These are phyloP conservation scores for Amblyornis subalaris DNA, from an alignment of 2,113 vertebrate genomes.

Conservation along the genomic window DNA sequence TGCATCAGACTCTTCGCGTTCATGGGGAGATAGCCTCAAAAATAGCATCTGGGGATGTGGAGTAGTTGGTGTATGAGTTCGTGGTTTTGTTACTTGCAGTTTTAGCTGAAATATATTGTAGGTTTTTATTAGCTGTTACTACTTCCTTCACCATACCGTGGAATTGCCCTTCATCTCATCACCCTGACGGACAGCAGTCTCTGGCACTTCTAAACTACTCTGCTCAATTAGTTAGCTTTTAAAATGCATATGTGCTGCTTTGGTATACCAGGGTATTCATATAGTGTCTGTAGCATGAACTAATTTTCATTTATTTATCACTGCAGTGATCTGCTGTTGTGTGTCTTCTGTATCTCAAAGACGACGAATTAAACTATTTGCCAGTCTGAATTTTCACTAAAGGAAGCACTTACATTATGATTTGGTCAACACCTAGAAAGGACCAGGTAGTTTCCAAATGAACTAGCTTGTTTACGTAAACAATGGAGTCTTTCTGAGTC, in stretches of 20 bases:
- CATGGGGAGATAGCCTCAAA: neutral
- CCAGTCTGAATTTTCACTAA: neutral
- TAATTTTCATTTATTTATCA: neutral
- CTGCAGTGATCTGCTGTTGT: neutral
- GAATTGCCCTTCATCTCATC: neutral
- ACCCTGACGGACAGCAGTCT: fast-evolving
- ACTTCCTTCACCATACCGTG: neutral
- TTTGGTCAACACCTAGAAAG: neutral
- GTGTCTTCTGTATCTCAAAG: neutral
- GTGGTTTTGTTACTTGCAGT: neutral
- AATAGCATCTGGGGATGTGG: neutral
- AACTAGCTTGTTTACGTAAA: neutral
- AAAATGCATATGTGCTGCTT: neutral
- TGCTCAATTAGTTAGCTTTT: neutral
- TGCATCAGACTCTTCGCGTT: neutral
- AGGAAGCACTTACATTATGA: neutral
- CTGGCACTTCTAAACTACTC: neutral
- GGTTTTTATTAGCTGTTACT: neutral
- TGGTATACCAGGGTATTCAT: neutral
- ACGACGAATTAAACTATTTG: neutral
- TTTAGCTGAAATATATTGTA: neutral
- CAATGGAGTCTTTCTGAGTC: neutral
- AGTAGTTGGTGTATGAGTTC: neutral
- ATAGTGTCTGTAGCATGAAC: neutral
- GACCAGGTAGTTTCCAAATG: neutral